These are phyloP conservation scores for Quadriops clusia DNA, from an alignment of 2,888 invertebrate genomes.

Conservation along the genomic window DNA sequence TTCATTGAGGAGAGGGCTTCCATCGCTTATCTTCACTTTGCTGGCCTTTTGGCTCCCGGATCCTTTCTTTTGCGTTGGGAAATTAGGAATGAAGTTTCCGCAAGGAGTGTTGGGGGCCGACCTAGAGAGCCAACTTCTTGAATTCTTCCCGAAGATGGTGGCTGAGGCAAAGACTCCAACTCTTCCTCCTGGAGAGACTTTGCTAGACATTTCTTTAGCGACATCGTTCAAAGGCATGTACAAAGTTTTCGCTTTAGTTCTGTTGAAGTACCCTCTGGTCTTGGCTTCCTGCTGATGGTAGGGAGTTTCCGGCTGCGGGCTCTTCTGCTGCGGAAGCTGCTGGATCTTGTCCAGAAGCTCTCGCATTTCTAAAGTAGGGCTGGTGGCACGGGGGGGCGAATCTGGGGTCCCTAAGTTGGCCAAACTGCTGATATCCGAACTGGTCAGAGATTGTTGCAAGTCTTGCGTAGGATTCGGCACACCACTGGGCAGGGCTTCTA, in stretches of 20 bases:
- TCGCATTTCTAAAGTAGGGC: conserved; percentile 63
- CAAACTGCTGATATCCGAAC: conserved; percentile 58
- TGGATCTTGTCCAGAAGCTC: conserved; percentile 64
- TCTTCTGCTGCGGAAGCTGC: conserved; percentile 47
- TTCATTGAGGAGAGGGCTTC: conserved; percentile 49
- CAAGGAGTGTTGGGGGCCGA: conserved; percentile 75
- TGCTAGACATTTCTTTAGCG: conserved; percentile 21
- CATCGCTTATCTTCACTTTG: conserved; percentile 43
- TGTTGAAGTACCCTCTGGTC: conserved; percentile 36
- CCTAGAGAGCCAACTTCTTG: conserved; percentile 51
- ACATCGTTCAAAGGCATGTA: conserved; percentile 48
- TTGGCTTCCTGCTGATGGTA: conserved; percentile 17
- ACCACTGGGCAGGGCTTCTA: too few species aligned
- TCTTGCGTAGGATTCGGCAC: conserved; percentile 20
- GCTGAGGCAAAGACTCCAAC: conserved; percentile 8
- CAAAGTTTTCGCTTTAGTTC: conserved; percentile 52
- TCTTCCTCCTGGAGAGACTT: conserved; percentile 8
- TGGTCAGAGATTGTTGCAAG: conserved; percentile 31
- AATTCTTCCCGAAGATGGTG: conserved; percentile 9
- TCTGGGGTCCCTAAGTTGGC: conserved; percentile 54
- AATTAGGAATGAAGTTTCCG: conserved; percentile 53
- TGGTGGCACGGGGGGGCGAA: conserved; percentile 73
- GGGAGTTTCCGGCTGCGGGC: conserved; percentile 24
- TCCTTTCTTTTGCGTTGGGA: conserved; percentile 38
- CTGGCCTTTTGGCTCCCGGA: conserved; percentile 41